Base-by-base conservation (phyloP, 1,140 invertebrate genomes). In the Hyposmocoma kahamanoa region DNA sequence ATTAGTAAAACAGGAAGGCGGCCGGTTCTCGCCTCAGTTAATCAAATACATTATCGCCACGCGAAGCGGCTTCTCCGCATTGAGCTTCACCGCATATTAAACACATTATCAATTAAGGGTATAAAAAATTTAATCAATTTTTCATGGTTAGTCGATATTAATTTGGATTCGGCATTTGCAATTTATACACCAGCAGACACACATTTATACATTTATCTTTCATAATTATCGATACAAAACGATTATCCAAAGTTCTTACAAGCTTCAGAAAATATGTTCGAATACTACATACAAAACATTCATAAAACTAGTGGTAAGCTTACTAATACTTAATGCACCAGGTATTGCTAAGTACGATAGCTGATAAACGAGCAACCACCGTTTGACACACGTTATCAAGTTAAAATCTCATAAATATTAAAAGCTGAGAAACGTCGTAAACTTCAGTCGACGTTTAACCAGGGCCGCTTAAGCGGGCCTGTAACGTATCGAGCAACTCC, bases 21-120 rank as follows among this genome's bases (percentile, higher is more conserved):
- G 47, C 62, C 57, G 58, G 66, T 69, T 69, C 42, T 60, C 28
- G 50, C n/a, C 43, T 32, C 39, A 30, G 59, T 66, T 62, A 59
- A 66, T 69, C 63, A 59, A 60, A 60, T 42, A 47, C 50, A 65
- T 60, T 62, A 59, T 53, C 43, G 42, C n/a, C 38, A 47, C n/a
- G 20, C 18, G 11, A 8, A 9, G 38, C 38, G 9, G 15, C n/a
- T 34, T 5, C 5, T 5, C 32, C 32, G 13, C 5, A 34, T 10
- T 34, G 19, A 1, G 38, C 38, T 41, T 41, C 38, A 41, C 38
- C 9, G n/a, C 20, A 13, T 41, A 28, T n/a, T 17, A 36, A 36
- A 36, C 32, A 36, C 18, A 17, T 17, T 15, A 36, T 36, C 32
- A 36, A 36, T 36, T 36, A 36, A 13, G 2, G 10, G 32, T 11